phyloP scores from a whole-genome alignment of 2,797 vertebrate species.

The Pelodytes ibericus region DNA sequence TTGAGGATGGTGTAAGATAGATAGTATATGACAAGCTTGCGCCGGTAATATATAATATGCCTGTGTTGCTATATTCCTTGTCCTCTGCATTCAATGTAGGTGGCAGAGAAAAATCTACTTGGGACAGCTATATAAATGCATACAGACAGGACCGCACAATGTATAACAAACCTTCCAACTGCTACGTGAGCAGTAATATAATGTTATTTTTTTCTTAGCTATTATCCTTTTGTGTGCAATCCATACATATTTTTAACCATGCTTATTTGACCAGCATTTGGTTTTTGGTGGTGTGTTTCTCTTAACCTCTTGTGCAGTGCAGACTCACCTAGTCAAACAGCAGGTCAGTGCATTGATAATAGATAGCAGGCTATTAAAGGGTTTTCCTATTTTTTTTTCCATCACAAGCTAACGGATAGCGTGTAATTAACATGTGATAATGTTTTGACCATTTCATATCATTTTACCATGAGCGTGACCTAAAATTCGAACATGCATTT shows the following conservation, averaged over 20 bases:
- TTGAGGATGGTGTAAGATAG: slow-evolving; percentile 49
- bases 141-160: slow-evolving; percentile 28
- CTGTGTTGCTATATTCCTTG: slow-evolving; percentile 33
- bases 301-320: no score
- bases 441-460: not conserved
- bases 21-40: slow-evolving; percentile 51
- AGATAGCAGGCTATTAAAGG: no score
- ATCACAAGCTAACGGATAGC: no score
- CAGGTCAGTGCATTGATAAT: no score
- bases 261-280: slow-evolving; percentile 32
- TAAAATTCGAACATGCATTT: not conserved
- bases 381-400: slow-evolving; percentile 5
- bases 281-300: no score
- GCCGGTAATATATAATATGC: slow-evolving; percentile 48
- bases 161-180: not conserved
- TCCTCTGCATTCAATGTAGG: slow-evolving; percentile 41
- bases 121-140: slow-evolving; percentile 32
- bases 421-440: no score
- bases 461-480: not conserved
- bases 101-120: slow-evolving; percentile 45
- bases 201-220: slow-evolving; percentile 6
- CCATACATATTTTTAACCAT: slow-evolving; percentile 28
- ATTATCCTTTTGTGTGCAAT: slow-evolving; percentile 11
- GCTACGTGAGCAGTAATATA: no score
- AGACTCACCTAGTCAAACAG: no score